Evolutionary conservation across 2,797 vertebrate genomes (phyloP).

Genomic region (Poliocrania exsul): DNA sequence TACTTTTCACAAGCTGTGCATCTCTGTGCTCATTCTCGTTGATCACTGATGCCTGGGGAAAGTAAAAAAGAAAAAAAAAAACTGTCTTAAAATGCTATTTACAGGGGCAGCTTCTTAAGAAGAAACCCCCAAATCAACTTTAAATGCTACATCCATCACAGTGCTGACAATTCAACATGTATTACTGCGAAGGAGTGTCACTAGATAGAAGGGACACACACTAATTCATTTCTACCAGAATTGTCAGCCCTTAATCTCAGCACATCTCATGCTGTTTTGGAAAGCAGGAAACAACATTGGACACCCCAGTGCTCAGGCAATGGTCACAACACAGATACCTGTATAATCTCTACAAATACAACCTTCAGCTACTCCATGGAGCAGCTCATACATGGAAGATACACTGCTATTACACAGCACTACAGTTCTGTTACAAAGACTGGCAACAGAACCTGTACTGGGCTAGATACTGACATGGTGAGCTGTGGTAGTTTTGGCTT

Average conservation of each 20-base stretch:
- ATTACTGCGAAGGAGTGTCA: not conserved
- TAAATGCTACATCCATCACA: not conserved
- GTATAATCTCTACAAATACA: not conserved
- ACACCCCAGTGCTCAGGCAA: not conserved
- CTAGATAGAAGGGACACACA: not conserved
- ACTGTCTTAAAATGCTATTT: not conserved
- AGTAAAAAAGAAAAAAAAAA: not conserved
- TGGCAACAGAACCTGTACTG: not conserved
- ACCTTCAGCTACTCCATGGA: not conserved
- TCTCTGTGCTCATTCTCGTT: constrained; percentile 56
- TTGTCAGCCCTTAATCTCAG: not conserved
- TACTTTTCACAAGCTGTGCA: constrained; percentile 68
- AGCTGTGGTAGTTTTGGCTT: not conserved
- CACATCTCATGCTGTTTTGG: not conserved
- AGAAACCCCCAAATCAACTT: not conserved
- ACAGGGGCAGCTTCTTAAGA: not conserved
- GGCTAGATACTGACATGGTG: not conserved
- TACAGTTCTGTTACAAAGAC: not conserved
- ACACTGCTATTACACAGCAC: not conserved
- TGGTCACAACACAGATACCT: not conserved
- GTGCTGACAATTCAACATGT: not conserved
- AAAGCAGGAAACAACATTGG: not conserved
- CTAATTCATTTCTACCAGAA: not conserved
- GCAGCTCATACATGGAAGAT: not conserved
- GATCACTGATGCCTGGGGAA: constrained; percentile 50